A percentile compares a stretch with the other conserved stretches of the same genome.
phyloP scores from a whole-genome alignment of 1,140 invertebrate genomes.

The Harpegnathos saltator region DNA sequence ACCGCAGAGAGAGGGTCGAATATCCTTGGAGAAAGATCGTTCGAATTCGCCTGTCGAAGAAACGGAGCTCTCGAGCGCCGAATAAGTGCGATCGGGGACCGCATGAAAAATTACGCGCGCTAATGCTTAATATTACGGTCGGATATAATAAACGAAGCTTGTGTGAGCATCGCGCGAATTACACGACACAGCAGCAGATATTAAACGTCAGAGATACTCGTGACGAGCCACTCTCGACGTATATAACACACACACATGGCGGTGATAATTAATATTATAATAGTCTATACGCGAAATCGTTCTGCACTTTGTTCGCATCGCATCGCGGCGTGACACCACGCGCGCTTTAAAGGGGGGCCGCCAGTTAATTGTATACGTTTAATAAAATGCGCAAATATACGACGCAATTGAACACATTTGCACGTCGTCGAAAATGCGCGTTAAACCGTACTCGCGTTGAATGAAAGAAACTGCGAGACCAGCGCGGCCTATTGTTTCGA shows the following conservation, averaged over 20 bases:
- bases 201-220: constrained; percentile 45
- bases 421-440: constrained; percentile 18
- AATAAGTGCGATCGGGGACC: too few relatives aligned
- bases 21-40: constrained; percentile 1
- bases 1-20: constrained; percentile 15
- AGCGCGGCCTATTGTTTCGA: constrained; percentile 23
- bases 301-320: constrained; percentile 38
- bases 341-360: constrained; percentile 37
- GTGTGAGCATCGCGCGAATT: constrained; percentile 30
- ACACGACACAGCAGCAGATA: constrained; percentile 22
- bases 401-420: constrained; percentile 47
- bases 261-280: constrained; percentile 51
- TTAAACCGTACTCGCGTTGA: constrained; percentile 31
- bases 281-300: constrained; percentile 27
- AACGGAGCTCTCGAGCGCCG: too few relatives aligned
- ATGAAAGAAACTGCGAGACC: constrained; percentile 28
- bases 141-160: constrained; percentile 10
- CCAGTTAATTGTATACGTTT: constrained; percentile 54
- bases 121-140: too few relatives aligned
- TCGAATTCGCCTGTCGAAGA: too few relatives aligned
- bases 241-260: too few relatives aligned
- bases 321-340: constrained; percentile 16
- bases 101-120: too few relatives aligned
- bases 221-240: background rate
- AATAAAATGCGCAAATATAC: constrained; percentile 47